Percentiles rank a stretch among this genome's conserved stretches.
Evolutionary conservation across 2,797 vertebrate genomes (phyloP).

Genomic region (Sternarchorhynchus goeldii): DNA sequence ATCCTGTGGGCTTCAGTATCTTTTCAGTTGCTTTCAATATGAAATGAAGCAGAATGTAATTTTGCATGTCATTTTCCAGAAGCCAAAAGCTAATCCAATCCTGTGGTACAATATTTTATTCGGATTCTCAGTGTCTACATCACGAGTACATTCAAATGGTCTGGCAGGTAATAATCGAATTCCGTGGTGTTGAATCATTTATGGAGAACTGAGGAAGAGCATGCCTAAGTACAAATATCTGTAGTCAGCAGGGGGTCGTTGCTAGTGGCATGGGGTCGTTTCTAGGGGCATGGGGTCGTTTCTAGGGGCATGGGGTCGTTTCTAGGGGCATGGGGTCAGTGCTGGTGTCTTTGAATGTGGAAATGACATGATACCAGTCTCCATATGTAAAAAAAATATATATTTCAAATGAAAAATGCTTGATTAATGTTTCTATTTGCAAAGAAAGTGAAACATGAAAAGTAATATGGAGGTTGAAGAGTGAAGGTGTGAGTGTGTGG

Average conservation of each 20-base stretch:
- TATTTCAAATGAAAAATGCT: not conserved
- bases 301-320: not conserved
- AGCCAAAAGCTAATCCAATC: not conserved
- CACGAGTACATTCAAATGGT: conserved; percentile 12
- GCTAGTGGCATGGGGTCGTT: not conserved
- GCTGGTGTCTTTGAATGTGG: not conserved
- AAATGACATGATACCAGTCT: not conserved
- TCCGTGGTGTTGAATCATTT: conserved; percentile 4
- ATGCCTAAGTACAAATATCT: not conserved
- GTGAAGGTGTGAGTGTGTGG: not conserved
- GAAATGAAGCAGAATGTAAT: conserved; percentile 28
- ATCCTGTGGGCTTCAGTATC: conserved; percentile 27
- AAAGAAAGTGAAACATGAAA: not conserved
- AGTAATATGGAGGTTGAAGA: not conserved
- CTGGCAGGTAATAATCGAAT: conserved; percentile 31
- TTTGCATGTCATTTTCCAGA: conserved; percentile 6
- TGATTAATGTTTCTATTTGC: not conserved
- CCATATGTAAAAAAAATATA: not conserved
- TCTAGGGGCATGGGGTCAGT: not conserved
- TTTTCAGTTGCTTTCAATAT: conserved; percentile 22
- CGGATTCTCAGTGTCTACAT: conserved; percentile 16
- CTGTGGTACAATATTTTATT: conserved; percentile 9
- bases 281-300: too few species aligned
- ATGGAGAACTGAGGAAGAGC: not conserved
- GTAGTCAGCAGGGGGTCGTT: not conserved